Evolutionary conservation across 2,888 invertebrate genomes (phyloP).

Genomic region (Balanococcus diminutus): DNA sequence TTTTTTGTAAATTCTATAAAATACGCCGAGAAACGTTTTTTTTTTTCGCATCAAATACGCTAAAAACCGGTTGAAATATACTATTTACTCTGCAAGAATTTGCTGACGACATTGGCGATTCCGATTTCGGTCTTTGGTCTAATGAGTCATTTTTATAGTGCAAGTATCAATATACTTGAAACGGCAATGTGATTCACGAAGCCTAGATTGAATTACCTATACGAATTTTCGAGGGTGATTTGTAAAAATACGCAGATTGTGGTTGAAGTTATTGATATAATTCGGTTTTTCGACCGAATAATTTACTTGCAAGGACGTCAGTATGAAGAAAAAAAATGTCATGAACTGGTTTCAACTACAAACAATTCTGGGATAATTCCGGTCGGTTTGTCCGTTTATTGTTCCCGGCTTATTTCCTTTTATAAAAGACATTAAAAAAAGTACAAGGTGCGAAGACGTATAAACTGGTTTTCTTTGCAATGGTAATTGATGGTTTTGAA

Average conservation of each 20-base stretch:
- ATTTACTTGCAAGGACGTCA: background rate
- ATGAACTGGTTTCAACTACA: conserved; percentile 9
- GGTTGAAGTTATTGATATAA: background rate
- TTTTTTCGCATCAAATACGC: background rate
- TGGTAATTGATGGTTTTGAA: background rate
- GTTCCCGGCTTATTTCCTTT: background rate
- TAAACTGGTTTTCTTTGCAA: background rate
- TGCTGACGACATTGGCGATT: conserved; percentile 15
- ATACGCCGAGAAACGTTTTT: background rate
- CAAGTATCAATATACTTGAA: background rate
- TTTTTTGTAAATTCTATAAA: background rate
- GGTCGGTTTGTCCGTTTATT: background rate
- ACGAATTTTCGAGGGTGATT: background rate
- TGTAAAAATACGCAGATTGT: background rate
- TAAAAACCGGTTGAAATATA: conserved; percentile 12
- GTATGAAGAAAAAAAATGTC: background rate
- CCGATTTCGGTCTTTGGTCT: background rate
- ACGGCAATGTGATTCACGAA: background rate
- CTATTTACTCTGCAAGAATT: background rate
- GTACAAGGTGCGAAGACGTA: background rate
- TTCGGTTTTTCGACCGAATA: background rate
- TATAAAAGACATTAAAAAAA: background rate
- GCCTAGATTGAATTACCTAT: background rate
- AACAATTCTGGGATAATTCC: conserved; percentile 39
- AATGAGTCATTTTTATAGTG: background rate